A percentile compares a stretch with the other conserved stretches of the same genome.
Evolutionary conservation across 2,113 vertebrate genomes (phyloP).

Genomic region (Telmatochromis sp.): DNA sequence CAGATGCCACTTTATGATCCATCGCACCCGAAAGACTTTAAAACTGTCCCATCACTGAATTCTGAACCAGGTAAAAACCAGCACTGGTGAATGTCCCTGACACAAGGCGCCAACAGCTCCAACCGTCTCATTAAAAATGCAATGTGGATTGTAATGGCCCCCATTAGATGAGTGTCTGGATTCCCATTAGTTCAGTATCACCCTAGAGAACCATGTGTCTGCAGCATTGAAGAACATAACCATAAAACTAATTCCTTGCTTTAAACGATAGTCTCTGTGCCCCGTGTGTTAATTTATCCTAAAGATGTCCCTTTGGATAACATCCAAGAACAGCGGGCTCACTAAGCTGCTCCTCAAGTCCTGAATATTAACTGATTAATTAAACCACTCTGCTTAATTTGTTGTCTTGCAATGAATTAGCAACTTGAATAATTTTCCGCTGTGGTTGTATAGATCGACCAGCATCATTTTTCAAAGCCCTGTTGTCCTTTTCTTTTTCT

Average conservation of each 20-base stretch:
- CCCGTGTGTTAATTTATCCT: slow-evolving; percentile 44
- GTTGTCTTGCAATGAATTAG: background rate
- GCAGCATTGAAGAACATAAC: slow-evolving; percentile 14
- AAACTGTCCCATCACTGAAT: background rate
- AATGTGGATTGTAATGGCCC: slow-evolving; percentile 45
- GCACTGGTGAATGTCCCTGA: slow-evolving; percentile 1
- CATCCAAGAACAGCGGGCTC: slow-evolving; percentile 8
- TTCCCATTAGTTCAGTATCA: slow-evolving; percentile 34
- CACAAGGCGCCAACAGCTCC: slow-evolving; percentile 26
- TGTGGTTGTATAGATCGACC: background rate
- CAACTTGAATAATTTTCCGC: background rate
- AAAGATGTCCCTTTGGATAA: slow-evolving; percentile 23
- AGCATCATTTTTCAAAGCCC: background rate
- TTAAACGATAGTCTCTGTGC: slow-evolving; percentile 16
- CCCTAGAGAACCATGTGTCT: slow-evolving; percentile 41
- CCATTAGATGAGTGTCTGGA: slow-evolving; percentile 52
- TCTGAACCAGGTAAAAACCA: slow-evolving; percentile 4
- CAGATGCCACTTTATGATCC: background rate
- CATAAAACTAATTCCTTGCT: slow-evolving; percentile 42
- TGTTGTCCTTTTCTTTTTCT: background rate
- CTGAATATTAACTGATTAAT: slow-evolving; percentile 2
- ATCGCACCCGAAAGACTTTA: background rate
- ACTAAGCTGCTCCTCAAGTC: background rate
- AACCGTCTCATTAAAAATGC: slow-evolving; percentile 59
- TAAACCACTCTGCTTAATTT: background rate